Conservation (phyloP, 2,113 vertebrate genomes). For the Myrmophylax atrothorax region DNA sequence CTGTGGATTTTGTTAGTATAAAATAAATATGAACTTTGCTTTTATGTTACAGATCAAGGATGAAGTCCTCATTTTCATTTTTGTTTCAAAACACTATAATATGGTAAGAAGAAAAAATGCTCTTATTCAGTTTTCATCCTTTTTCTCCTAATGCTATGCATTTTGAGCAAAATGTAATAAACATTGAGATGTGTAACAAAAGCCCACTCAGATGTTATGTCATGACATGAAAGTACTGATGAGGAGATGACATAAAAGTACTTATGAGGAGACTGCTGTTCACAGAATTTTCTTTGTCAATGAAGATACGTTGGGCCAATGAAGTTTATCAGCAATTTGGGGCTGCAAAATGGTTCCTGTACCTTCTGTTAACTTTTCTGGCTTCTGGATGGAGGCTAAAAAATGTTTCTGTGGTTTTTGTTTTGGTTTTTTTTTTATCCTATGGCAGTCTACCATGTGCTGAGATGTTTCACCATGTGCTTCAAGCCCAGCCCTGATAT, state of each 20-base stretch:
- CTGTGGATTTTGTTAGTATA: neutral
- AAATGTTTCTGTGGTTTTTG: neutral
- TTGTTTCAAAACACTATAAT: neutral
- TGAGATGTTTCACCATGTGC: neutral
- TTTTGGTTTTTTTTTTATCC: no score
- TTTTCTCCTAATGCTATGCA: neutral
- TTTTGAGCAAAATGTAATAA: neutral
- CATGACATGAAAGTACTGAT: neutral
- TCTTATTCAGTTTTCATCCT: accelerated
- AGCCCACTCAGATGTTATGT: neutral
- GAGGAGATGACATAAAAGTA: neutral
- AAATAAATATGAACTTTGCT: neutral
- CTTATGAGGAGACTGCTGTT: neutral
- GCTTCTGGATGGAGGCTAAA: neutral
- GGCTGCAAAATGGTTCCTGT: neutral
- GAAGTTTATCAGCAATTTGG: neutral
- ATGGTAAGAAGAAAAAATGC: neutral
- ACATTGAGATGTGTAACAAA: neutral
- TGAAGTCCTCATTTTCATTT: neutral
- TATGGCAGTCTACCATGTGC: neutral
- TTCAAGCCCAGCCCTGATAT: neutral
- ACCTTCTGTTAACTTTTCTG: neutral
- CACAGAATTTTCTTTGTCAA: neutral
- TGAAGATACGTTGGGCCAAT: neutral
- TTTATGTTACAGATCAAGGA: neutral